phyloP scores from a whole-genome alignment of 2,888 invertebrate species.

The Ichneumoninae sp. region DNA sequence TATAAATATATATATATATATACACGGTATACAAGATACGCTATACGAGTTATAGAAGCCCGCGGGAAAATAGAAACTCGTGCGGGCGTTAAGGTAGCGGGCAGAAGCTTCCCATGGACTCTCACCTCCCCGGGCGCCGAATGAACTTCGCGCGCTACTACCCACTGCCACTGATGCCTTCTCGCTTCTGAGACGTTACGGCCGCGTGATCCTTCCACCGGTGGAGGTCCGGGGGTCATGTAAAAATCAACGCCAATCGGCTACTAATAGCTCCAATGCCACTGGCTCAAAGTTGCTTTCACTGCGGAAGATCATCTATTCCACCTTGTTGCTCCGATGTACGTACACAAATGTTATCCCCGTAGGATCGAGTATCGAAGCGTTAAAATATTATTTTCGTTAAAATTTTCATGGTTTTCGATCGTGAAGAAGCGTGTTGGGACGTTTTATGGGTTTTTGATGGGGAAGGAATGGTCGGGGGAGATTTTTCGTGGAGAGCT shows the following conservation, averaged over 20 bases:
- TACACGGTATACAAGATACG: neutral
- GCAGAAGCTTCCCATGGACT: conserved; percentile 84
- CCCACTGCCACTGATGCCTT: conserved; percentile 65
- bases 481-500: neutral
- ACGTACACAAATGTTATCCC: conserved; percentile 7
- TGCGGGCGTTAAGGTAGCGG: conserved; percentile 77
- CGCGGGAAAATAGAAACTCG: conserved; percentile 74
- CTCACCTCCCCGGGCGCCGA: conserved; percentile 84
- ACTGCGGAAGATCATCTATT: conserved; percentile 46
- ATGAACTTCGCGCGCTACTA: conserved; percentile 76
- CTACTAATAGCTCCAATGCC: conserved; percentile 63
- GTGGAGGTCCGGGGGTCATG: conserved; percentile 53
- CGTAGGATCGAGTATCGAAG: neutral
- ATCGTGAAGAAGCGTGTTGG: no score
- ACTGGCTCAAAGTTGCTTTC: conserved; percentile 62
- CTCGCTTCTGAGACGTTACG: conserved; percentile 52
- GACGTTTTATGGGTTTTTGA: neutral
- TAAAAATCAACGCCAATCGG: conserved; percentile 56
- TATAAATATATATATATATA: conserved; percentile 4
- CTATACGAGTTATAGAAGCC: conserved; percentile 36
- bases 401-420: no score
- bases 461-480: neutral
- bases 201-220: conserved; percentile 56
- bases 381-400: neutral
- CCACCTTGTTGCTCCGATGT: conserved; percentile 8